phyloP scores from a whole-genome alignment of 2,113 vertebrate species.

The Solenodon paradoxus region DNA sequence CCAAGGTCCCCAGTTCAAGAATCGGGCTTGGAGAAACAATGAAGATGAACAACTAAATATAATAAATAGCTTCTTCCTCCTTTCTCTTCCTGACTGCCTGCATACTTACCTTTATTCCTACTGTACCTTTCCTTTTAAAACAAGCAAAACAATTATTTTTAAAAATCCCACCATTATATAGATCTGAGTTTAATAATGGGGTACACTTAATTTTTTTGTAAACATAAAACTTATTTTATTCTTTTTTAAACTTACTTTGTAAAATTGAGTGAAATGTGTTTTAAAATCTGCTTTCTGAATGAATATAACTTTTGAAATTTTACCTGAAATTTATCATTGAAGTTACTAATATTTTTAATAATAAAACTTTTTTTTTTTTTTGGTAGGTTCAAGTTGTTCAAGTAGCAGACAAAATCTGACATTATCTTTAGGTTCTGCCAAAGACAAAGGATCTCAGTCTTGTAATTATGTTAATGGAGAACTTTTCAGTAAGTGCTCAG shows the following conservation, averaged over 20 bases:
- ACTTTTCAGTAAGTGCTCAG: conserved; percentile 90
- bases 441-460: conserved; percentile 86
- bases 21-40: too few species aligned
- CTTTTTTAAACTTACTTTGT: too few species aligned
- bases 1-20: too few species aligned
- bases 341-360: neutral
- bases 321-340: neutral
- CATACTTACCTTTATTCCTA: too few species aligned
- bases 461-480: conserved; percentile 84
- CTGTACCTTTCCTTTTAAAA: too few species aligned
- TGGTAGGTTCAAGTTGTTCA: conserved; percentile 88
- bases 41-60: too few species aligned
- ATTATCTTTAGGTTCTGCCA: conserved; percentile 87
- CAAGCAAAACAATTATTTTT: too few species aligned
- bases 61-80: too few species aligned
- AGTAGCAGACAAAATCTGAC: conserved; percentile 90
- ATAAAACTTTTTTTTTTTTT: conserved; percentile 31
- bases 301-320: conserved; percentile 1
- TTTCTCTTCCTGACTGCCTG: too few species aligned
- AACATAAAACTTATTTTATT: too few species aligned
- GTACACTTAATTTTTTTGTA: neutral
- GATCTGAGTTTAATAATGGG: conserved; percentile 21
- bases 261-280: neutral
- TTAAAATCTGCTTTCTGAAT: conserved; percentile 39
- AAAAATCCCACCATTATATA: too few species aligned